Conservation (phyloP, 2,888 invertebrate species). For the Candidula unifasciata region DNA sequence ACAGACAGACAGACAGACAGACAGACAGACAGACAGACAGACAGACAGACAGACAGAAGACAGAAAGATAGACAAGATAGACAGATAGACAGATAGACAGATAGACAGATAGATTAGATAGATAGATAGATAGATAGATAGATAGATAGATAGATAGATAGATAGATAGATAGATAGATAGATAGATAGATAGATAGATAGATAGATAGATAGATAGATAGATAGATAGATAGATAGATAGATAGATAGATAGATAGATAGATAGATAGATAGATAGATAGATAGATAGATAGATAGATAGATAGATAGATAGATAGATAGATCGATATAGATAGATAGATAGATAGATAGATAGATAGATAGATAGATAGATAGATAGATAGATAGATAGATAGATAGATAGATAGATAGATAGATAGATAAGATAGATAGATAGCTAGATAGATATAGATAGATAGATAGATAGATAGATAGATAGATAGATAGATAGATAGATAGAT, state of each 20-base stretch:
- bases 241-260: constrained; percentile 24
- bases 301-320: constrained; percentile 8
- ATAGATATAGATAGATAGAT: background rate
- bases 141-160: constrained; percentile 4
- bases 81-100: constrained; percentile 27
- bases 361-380: background rate
- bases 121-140: background rate
- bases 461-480: background rate
- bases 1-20: background rate
- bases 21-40: background rate
- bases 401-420: background rate
- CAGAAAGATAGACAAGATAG: background rate
- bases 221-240: constrained; percentile 24
- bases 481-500: background rate
- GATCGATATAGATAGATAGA: background rate
- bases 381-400: too few species aligned
- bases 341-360: background rate
- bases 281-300: constrained; percentile 15
- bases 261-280: constrained; percentile 13
- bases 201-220: constrained; percentile 22
- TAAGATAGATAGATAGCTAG: background rate
- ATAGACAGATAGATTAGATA: constrained; percentile 7
- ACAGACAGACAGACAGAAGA: background rate
- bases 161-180: background rate
- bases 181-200: constrained; percentile 5